Base-by-base conservation (phyloP, 2,797 vertebrate species). In the Dendrocincla fuliginosa region DNA sequence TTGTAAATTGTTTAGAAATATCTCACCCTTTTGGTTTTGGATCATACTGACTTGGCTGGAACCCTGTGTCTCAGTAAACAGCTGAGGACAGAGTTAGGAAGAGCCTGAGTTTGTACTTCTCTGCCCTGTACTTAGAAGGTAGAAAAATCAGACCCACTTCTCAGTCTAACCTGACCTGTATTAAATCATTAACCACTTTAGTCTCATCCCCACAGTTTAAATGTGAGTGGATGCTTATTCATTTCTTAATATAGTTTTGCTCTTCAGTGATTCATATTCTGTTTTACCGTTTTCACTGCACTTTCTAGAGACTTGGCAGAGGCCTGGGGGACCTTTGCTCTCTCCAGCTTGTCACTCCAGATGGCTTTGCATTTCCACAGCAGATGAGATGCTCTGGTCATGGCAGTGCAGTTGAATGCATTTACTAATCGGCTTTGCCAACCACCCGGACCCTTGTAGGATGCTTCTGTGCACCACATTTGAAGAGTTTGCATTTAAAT, bases 291-390 rank as follows among this genome's bases (percentile, higher is more conserved):
- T 92, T 81, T 71, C 83, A 41, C 35, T 87, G 82, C 86, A 69
- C 81, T 93, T 95, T 64, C 27, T n/a, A 85, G 93, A 89, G 77
- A 69, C 77, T 97, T 97, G 96, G 95, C 91, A 93, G 82, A n/a
- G 63, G 93, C 88, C 95, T 16, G 44, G 24, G 67, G 95, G 94
- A 94, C 90, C 89, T 97, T 94, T 85, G 10, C 81, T 95, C 70
- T 84, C 95, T 84, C 84, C 97, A 97, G 96, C 95, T 94, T 97
- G 95, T 95, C 81, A 80, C 73, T 97, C 94, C 97, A 97, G 97
- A 97, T 97, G 97, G 96, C 91, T 95, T 59, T 95, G 96, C 82
- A 74, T 93, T 95, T 96, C 90, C 68, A 16, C 81, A 90, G 94
- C 97, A 94, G 87, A 85, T 89, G 93, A 93, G 91, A 87, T 86